Base-by-base conservation (phyloP, 2,888 invertebrate genomes). In the Athalia circularis region DNA sequence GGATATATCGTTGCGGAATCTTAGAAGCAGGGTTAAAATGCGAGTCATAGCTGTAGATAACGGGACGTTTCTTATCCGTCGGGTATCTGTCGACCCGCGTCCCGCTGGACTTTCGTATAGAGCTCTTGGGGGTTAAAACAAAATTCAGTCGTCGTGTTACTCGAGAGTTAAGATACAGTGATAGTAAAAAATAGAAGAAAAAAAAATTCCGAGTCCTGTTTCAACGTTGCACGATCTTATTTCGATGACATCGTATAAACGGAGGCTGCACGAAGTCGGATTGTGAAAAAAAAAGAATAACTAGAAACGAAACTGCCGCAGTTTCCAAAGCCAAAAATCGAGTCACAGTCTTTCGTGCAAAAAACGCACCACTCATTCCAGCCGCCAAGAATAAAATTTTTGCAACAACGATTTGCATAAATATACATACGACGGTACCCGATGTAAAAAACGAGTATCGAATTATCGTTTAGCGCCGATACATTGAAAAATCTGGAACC, bases 1-100 rank as follows among this genome's bases (percentile, higher is more conserved):
- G 8, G 43, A 4, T 45, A 29, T 43, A 0, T 2, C 0, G 29
- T 6, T 59, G n/a, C 13, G 11, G 13, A 59, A n/a, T 59, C n/a
- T 29, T 29, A 29, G 29, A 29, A 29, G 29, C 62, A 9, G 62
- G 43, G 43, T 62, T 5, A 62, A 43, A 15, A 29, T 9, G 9
- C 29, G 43, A 43, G 43, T 9, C 43, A 43, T 5, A 4, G 7
- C 47, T 45, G 11, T 6, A 65, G 65, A 48, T 65, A 48, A 47
- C 65, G 47, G n/a, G 65, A 65, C 15, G 52, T 5, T 29, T 13
- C 65, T 67, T 67, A 67, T 67, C 65, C 50, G 15, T 50, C 65
- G 48, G 48, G 48, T 50, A 67, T 67, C 65, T 29, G 29, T 29
- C 29, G 29, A 29, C 29, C 29, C 29, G 29, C 29, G 29, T 29